Conservation (phyloP, 2,888 invertebrate species). For the Epistrophe grossulariae region DNA sequence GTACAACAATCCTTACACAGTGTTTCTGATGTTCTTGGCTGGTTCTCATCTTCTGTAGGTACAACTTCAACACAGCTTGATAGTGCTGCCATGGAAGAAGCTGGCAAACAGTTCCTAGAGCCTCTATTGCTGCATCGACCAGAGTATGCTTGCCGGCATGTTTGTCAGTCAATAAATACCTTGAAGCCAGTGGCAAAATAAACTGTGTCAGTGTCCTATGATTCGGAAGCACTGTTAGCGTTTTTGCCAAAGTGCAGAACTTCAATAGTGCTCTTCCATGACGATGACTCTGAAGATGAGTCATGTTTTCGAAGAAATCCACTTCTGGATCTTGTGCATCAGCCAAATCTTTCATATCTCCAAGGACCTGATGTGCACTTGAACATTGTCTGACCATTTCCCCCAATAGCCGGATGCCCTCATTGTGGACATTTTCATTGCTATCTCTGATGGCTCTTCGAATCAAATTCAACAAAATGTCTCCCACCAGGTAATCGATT, state of each 20-base stretch:
- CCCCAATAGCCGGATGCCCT: conserved; percentile 91
- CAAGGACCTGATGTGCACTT: conserved; percentile 88
- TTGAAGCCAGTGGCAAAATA: conserved; percentile 92
- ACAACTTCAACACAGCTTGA: conserved; percentile 91
- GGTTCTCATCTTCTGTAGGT: conserved; percentile 90
- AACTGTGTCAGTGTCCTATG: conserved; percentile 92
- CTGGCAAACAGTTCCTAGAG: conserved; percentile 90
- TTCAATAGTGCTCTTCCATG: conserved; percentile 92
- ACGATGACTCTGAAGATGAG: conserved; percentile 94
- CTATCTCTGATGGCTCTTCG: conserved; percentile 87
- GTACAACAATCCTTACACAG: conserved; percentile 89
- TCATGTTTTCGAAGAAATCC: conserved; percentile 97
- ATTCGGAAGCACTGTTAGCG: conserved; percentile 86
- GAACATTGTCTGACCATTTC: conserved; percentile 90
- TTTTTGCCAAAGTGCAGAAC: conserved; percentile 88
- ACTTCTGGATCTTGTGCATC: conserved; percentile 90
- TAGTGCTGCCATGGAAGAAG: conserved; percentile 96
- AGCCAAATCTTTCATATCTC: conserved; percentile 88
- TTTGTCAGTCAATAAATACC: conserved; percentile 91
- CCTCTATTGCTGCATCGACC: conserved; percentile 93
- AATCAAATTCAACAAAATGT: conserved; percentile 89
- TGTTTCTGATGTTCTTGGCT: conserved; percentile 92
- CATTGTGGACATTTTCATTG: conserved; percentile 90
- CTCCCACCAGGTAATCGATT: conserved; percentile 89
- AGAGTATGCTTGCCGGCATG: conserved; percentile 91